Evolutionary conservation across 2,888 invertebrate genomes (phyloP).

Genomic region (Yponomeuta evonymella): DNA sequence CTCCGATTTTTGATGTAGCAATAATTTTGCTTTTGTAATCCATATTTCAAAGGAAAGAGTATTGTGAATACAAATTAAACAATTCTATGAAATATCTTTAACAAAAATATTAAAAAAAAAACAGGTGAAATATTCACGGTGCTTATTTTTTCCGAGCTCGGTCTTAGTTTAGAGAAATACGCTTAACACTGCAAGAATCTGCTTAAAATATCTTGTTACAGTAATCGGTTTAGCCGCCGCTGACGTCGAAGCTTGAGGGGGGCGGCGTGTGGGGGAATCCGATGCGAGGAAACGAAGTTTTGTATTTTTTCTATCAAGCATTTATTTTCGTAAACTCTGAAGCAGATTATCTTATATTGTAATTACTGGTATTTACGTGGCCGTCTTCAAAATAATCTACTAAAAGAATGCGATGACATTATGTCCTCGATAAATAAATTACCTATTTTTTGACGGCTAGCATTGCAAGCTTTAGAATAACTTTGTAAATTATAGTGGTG

Average conservation of each 20-base stretch:
- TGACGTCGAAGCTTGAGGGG: slow-evolving; percentile 29
- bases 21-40: no score
- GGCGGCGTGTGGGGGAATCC: neutral
- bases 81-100: neutral
- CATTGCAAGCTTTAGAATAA: no score
- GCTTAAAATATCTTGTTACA: slow-evolving; percentile 65
- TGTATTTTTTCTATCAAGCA: neutral
- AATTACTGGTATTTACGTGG: neutral
- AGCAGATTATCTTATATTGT: neutral
- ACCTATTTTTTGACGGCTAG: no score
- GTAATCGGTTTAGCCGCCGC: slow-evolving; percentile 62
- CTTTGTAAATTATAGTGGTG: no score
- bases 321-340: neutral
- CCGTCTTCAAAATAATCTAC: neutral
- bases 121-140: neutral
- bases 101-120: neutral
- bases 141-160: neutral
- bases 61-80: no score
- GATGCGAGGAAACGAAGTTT: slow-evolving; percentile 7
- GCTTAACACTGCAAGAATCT: slow-evolving; percentile 36
- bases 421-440: no score
- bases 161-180: slow-evolving; percentile 22
- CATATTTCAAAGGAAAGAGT: no score
- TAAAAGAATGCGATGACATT: no score
- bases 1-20: neutral